Evolutionary conservation across 2,113 vertebrate species (phyloP).

Genomic region (Neomonachus schauinslandi): DNA sequence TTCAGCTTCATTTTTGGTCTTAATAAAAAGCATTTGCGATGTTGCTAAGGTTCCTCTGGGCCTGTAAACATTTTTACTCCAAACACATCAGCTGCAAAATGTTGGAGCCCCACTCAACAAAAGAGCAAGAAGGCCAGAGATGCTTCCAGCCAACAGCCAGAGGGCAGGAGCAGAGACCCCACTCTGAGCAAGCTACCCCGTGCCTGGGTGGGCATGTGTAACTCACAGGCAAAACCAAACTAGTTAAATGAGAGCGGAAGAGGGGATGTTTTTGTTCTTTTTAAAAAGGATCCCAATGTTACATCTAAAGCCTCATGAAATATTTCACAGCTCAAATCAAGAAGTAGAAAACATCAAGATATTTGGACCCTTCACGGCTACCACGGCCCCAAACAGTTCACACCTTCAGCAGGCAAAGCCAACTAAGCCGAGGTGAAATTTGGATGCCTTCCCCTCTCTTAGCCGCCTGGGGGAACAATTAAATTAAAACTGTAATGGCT

Average conservation of each 20-base stretch:
- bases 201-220: slow-evolving; percentile 55
- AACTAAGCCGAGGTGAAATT: background rate
- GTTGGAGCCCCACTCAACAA: background rate
- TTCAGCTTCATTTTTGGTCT: slow-evolving; percentile 28
- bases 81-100: slow-evolving; percentile 69
- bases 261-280: background rate
- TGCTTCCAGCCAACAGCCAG: background rate
- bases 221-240: background rate
- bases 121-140: slow-evolving; percentile 41
- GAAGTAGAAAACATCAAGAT: background rate
- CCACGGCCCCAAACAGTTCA: background rate
- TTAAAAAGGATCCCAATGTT: background rate
- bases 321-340: slow-evolving; percentile 29
- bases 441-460: background rate
- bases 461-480: background rate
- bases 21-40: slow-evolving; percentile 70
- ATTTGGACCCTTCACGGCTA: background rate
- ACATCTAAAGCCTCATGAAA: slow-evolving; percentile 1
- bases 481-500: slow-evolving; percentile 29
- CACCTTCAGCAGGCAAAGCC: background rate
- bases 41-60: slow-evolving; percentile 61
- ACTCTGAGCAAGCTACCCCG: background rate
- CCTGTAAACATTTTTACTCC: slow-evolving; percentile 71
- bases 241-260: background rate
- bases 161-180: background rate